Conservation (phyloP, 1,140 invertebrate genomes). For the Brachionus manjavacas region DNA sequence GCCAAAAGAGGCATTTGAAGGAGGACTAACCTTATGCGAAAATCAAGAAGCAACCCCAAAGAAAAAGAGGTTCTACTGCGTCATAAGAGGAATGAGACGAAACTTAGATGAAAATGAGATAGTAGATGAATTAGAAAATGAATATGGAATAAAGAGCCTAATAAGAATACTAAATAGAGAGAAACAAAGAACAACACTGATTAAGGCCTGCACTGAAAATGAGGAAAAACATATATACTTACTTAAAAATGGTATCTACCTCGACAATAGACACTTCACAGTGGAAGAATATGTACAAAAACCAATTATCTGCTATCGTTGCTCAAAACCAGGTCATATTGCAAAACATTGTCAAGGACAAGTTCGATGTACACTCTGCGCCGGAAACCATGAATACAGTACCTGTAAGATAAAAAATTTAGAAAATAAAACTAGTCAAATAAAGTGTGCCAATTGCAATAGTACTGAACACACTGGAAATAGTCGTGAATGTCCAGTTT, state of each 20-base stretch:
- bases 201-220: neutral
- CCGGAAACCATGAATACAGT: neutral
- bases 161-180: slow-evolving; percentile 1
- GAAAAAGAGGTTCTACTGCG: neutral
- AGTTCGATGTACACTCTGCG: neutral
- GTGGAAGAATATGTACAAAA: slow-evolving; percentile 5
- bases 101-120: neutral
- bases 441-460: neutral
- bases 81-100: neutral
- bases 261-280: neutral
- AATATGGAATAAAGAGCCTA: neutral
- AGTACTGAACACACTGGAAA: neutral
- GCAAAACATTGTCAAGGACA: neutral
- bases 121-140: neutral
- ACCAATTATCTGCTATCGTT: neutral
- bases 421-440: neutral
- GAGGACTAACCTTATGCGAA: neutral
- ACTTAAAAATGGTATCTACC: neutral
- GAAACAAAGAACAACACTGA: neutral
- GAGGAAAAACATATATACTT: slow-evolving; percentile 11
- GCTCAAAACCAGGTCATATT: neutral
- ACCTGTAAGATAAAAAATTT: neutral
- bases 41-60: neutral
- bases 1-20: slow-evolving; percentile 16
- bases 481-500: neutral